These are phyloP conservation scores for Scaptomyza parva DNA, from an alignment of 2,888 invertebrate genomes.

Conservation along the genomic window DNA sequence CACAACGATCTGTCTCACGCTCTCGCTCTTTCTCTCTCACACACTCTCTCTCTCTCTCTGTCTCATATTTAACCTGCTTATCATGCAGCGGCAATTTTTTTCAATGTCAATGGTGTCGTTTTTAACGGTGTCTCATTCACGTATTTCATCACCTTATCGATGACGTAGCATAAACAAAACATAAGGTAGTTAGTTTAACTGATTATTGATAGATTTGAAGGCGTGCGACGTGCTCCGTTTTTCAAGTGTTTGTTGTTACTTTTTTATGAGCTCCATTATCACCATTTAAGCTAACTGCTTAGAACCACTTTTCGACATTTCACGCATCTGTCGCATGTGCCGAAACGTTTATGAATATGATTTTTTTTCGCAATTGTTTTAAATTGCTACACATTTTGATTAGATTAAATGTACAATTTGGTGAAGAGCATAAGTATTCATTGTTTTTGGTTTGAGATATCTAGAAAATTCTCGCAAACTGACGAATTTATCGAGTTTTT, in stretches of 20 bases:
- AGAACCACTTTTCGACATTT: conserved; percentile 7
- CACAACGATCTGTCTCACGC: neutral
- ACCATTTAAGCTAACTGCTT: conserved; percentile 9
- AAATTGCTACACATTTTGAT: conserved; percentile 34
- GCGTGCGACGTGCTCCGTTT: conserved; percentile 21
- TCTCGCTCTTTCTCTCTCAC: neutral
- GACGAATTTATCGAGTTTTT: conserved; percentile 17
- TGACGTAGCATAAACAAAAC: conserved; percentile 58
- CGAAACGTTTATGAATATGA: neutral
- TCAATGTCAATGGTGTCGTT: conserved; percentile 77
- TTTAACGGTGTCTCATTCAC: conserved; percentile 29
- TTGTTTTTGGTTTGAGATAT: conserved; percentile 1
- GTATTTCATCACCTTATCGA: conserved; percentile 64
- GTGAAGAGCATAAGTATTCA: neutral
- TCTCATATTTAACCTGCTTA: conserved; percentile 43
- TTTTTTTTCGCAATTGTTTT: conserved; percentile 10
- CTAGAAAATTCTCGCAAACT: conserved; percentile 6
- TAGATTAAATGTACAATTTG: conserved; percentile 31
- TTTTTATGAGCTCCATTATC: conserved; percentile 14
- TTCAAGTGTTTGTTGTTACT: conserved; percentile 1
- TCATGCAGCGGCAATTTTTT: conserved; percentile 55
- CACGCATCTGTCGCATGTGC: conserved; percentile 25
- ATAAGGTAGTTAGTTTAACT: neutral
- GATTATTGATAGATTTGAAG: neutral
- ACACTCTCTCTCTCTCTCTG: neutral